phyloP scores from a whole-genome alignment of 2,888 invertebrate species.

The Cephonodes hylas region DNA sequence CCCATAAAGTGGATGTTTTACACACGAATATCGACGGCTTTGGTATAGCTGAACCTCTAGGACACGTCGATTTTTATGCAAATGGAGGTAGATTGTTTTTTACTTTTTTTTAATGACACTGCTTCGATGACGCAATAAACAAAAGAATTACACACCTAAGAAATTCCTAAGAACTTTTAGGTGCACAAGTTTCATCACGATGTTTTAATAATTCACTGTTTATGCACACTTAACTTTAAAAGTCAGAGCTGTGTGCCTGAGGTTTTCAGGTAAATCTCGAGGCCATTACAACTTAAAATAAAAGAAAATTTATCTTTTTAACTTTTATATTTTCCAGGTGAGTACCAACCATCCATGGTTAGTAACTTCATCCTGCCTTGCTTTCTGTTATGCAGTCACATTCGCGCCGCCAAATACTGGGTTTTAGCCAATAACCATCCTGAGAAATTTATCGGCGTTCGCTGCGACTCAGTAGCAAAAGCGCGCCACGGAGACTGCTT shows the following conservation, averaged over 20 bases:
- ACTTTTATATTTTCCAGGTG: slow-evolving; percentile 45
- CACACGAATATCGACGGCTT: slow-evolving; percentile 74
- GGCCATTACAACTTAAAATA: too few relatives aligned
- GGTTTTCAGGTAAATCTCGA: too few relatives aligned
- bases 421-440: slow-evolving; percentile 45
- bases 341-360: slow-evolving; percentile 58
- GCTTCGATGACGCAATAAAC: not conserved
- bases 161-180: too few relatives aligned
- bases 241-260: too few relatives aligned
- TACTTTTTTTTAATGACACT: not conserved
- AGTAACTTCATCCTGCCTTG: slow-evolving; percentile 63
- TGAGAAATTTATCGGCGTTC: slow-evolving; percentile 55
- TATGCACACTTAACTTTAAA: too few relatives aligned
- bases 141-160: not conserved
- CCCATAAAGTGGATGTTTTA: slow-evolving; percentile 57
- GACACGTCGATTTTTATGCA: slow-evolving; percentile 68
- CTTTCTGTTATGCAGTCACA: slow-evolving; percentile 65
- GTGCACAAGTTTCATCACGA: too few relatives aligned
- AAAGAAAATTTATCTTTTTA: too few relatives aligned
- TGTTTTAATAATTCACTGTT: too few relatives aligned
- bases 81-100: slow-evolving; percentile 58
- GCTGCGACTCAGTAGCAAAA: slow-evolving; percentile 49
- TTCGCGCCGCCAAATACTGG: slow-evolving; percentile 62
- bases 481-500: slow-evolving; percentile 62
- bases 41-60: slow-evolving; percentile 62